A percentile compares a stretch with the other conserved stretches of the same genome.
phyloP scores from a whole-genome alignment of 1,140 invertebrate species.

The Papilio polytes region DNA sequence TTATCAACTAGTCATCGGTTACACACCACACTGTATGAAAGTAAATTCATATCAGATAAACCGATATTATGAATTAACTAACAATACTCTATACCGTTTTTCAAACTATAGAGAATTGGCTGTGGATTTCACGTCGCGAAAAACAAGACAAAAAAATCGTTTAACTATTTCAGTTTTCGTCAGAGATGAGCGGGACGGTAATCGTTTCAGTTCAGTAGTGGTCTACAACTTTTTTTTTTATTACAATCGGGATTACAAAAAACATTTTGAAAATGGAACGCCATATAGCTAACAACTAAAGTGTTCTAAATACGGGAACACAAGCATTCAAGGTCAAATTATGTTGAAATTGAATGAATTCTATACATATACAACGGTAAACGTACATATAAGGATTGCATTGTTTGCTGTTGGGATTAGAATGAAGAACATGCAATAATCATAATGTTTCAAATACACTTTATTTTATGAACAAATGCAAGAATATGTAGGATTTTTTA shows the following conservation, averaged over 20 bases:
- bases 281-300: not conserved
- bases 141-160: no score
- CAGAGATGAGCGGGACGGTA: no score
- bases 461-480: not conserved
- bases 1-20: not conserved
- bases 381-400: not conserved
- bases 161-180: no score
- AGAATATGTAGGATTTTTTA: not conserved
- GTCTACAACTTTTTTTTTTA: not conserved
- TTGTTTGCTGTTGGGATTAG: not conserved
- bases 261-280: not conserved
- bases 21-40: not conserved
- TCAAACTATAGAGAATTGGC: no score
- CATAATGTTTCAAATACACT: not conserved
- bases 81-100: no score
- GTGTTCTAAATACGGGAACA: not conserved
- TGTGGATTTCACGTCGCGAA: no score
- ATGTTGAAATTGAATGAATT: not conserved
- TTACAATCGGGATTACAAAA: not conserved
- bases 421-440: not conserved
- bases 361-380: not conserved
- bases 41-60: not conserved
- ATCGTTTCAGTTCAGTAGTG: not conserved
- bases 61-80: no score
- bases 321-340: not conserved